phyloP scores from a whole-genome alignment of 2,888 invertebrate species.

The Apodemia zela region DNA sequence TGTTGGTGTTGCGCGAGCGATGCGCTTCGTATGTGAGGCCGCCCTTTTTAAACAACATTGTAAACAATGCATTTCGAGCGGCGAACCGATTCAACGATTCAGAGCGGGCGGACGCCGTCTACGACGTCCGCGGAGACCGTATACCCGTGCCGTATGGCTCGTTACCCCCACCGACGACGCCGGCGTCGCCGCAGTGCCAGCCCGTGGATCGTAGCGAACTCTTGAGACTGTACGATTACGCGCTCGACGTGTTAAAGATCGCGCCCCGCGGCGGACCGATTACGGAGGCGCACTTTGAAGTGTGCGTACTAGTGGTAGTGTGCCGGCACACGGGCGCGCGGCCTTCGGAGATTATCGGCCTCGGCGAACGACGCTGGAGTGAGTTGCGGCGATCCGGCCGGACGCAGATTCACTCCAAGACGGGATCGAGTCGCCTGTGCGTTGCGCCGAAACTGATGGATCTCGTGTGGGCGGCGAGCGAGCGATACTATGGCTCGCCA shows the following conservation, averaged over 20 bases:
- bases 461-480: constrained; percentile 1
- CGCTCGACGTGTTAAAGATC: constrained; percentile 1
- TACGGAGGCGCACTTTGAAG: background rate
- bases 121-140: constrained; percentile 1
- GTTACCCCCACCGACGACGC: background rate
- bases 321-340: constrained; percentile 11
- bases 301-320: constrained; percentile 2
- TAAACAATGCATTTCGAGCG: background rate
- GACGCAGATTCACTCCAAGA: constrained; percentile 4
- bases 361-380: background rate
- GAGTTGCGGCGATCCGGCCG: constrained; percentile 6
- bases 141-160: constrained; percentile 3
- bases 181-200: background rate
- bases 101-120: constrained; percentile 5
- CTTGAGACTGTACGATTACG: background rate
- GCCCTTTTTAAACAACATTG: constrained; percentile 4
- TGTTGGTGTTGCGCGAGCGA: constrained; percentile 9
- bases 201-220: constrained; percentile 9
- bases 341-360: constrained; percentile 4
- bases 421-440: constrained; percentile 3
- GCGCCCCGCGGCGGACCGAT: background rate
- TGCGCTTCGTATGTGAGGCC: constrained; percentile 1
- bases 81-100: constrained; percentile 11
- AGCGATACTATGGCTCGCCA: background rate
- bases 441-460: background rate